A percentile compares a stretch with the other conserved stretches of the same genome.
Evolutionary conservation across 2,888 invertebrate genomes (phyloP).

Genomic region (Didymodactylos carnosus): DNA sequence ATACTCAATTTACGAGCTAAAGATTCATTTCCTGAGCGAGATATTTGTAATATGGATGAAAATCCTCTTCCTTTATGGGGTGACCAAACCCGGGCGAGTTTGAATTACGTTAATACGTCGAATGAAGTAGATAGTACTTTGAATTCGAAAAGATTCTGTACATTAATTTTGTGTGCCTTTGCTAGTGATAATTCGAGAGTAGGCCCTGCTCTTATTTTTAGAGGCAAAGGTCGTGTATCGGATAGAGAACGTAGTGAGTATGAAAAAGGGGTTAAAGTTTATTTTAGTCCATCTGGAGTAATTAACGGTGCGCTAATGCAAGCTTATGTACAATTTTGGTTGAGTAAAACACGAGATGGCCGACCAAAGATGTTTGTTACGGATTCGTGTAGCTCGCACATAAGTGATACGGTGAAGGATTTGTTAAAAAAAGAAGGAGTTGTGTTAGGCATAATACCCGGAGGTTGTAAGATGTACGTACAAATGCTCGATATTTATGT

Average conservation of each 20-base stretch:
- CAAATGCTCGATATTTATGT: not conserved
- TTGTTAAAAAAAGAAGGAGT: no score
- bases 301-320: not conserved
- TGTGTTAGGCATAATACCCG: not conserved
- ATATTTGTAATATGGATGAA: not conserved
- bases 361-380: not conserved
- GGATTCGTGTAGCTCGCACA: not conserved
- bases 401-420: not conserved
- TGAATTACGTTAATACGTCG: not conserved
- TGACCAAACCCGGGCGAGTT: not conserved
- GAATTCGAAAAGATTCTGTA: not conserved
- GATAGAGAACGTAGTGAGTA: not conserved
- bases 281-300: not conserved
- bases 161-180: not conserved
- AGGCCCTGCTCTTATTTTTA: not conserved
- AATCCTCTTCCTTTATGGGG: not conserved
- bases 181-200: not conserved
- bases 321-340: not conserved
- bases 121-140: not conserved
- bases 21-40: not conserved
- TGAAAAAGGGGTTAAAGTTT: not conserved
- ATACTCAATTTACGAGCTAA: no score
- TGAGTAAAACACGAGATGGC: not conserved
- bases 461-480: no score
- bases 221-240: not conserved